These are phyloP conservation scores for Eremobia ochroleuca DNA, from an alignment of 2,888 invertebrate genomes.

Conservation along the genomic window DNA sequence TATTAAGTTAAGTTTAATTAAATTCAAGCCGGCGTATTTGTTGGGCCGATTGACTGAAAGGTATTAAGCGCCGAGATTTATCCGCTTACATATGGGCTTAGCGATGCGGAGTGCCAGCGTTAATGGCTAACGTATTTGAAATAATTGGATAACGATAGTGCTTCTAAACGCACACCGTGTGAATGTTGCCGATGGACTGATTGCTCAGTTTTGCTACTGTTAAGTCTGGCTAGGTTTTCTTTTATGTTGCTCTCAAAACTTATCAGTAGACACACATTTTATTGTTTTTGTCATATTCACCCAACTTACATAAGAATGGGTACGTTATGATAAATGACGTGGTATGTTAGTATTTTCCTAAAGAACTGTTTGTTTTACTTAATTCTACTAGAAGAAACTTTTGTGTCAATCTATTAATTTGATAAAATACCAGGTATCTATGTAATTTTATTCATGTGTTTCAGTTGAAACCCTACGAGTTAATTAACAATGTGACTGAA, in stretches of 20 bases:
- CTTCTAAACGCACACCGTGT: slow-evolving; percentile 9
- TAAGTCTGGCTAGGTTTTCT: not conserved
- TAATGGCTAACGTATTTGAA: slow-evolving; percentile 66
- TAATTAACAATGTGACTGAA: slow-evolving; percentile 49
- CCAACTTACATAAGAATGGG: not conserved
- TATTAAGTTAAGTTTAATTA: slow-evolving; percentile 91
- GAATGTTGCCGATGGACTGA: slow-evolving; percentile 1
- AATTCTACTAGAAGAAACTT: not conserved
- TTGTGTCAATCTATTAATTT: not conserved
- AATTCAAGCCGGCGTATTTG: slow-evolving; percentile 89
- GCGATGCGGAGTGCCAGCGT: slow-evolving; percentile 66
- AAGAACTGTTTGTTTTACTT: not conserved
- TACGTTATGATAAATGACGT: no score
- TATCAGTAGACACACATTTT: no score
- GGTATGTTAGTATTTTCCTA: not conserved
- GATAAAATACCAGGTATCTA: not conserved
- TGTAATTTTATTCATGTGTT: not conserved
- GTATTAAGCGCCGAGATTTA: slow-evolving; percentile 87
- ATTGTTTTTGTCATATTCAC: not conserved
- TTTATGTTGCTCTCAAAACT: not conserved
- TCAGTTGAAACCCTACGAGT: slow-evolving; percentile 4
- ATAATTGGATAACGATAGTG: slow-evolving; percentile 51
- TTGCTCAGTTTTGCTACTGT: not conserved
- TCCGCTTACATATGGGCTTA: slow-evolving; percentile 82
- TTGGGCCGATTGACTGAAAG: slow-evolving; percentile 88